A percentile compares a stretch with the other conserved stretches of the same genome.
phyloP scores from a whole-genome alignment of 2,113 vertebrate species.

The Tursiops truncatus region DNA sequence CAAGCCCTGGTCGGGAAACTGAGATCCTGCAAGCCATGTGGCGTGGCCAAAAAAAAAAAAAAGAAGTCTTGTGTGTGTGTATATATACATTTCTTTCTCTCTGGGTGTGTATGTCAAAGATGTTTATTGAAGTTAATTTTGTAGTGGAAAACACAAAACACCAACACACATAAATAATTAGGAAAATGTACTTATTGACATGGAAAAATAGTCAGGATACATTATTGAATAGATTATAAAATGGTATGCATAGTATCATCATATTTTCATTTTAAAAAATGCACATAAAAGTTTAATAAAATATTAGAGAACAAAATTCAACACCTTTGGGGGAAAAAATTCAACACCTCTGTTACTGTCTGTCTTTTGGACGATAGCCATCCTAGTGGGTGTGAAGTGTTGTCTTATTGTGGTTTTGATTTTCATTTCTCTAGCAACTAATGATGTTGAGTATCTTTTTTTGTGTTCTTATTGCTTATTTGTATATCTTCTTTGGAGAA shows the following conservation, averaged over 20 bases:
- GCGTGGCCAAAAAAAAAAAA: neutral
- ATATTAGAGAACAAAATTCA: neutral
- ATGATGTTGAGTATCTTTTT: neutral
- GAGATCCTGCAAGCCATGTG: neutral
- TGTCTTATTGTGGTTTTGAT: neutral
- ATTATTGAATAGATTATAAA: neutral
- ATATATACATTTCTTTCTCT: neutral
- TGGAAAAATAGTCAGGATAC: neutral
- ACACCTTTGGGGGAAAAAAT: neutral
- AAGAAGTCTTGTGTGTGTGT: neutral
- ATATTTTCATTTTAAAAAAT: neutral
- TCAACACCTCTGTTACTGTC: neutral
- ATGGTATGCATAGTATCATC: neutral
- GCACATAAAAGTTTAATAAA: neutral
- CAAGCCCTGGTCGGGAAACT: neutral
- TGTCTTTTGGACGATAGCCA: neutral
- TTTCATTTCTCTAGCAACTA: neutral
- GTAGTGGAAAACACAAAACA: neutral
- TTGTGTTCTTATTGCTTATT: neutral
- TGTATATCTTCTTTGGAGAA: neutral
- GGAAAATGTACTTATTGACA: neutral
- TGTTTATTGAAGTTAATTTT: conserved; percentile 3
- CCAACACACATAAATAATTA: neutral
- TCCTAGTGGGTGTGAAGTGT: neutral
- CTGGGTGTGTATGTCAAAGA: neutral